Evolutionary conservation across 2,113 vertebrate species (phyloP).

Genomic region (Phaethon lepturus): DNA sequence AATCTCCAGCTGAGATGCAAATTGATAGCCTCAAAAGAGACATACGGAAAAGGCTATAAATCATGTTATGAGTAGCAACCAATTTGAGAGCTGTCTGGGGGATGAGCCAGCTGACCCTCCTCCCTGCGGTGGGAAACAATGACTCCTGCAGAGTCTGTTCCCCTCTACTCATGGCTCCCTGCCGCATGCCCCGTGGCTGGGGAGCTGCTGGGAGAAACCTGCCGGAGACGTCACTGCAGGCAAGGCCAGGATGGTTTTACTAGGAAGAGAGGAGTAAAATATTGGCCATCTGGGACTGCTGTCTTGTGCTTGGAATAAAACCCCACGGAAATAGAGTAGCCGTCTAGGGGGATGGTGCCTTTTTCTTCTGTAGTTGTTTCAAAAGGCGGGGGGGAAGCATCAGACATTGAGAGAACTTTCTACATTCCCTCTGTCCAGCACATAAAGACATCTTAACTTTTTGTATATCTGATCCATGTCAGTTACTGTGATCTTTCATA

Average conservation of each 20-base stretch:
- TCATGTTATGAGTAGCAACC: conserved; percentile 32
- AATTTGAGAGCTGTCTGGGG: neutral
- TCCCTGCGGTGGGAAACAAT: neutral
- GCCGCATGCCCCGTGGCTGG: neutral
- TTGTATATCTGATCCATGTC: neutral
- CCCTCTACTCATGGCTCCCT: neutral
- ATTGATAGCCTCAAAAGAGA: conserved; percentile 51
- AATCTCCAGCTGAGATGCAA: conserved; percentile 56
- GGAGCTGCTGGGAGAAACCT: neutral
- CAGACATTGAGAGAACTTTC: neutral
- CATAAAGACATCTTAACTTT: neutral
- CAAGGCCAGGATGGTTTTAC: rapidly evolving
- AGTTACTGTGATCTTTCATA: neutral
- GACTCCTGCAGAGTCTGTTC: neutral
- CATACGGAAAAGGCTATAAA: neutral
- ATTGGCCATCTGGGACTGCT: neutral
- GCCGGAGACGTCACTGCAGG: neutral
- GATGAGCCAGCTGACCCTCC: neutral
- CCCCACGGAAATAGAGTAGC: neutral
- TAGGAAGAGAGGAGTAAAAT: neutral
- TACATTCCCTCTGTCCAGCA: neutral
- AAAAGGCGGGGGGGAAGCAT: too few relatives aligned
- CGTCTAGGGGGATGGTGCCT: neutral
- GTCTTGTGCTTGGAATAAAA: neutral
- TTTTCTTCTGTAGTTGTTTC: neutral